These are phyloP conservation scores for Hipposideros larvatus DNA, from an alignment of 2,797 vertebrate genomes.

Conservation along the genomic window DNA sequence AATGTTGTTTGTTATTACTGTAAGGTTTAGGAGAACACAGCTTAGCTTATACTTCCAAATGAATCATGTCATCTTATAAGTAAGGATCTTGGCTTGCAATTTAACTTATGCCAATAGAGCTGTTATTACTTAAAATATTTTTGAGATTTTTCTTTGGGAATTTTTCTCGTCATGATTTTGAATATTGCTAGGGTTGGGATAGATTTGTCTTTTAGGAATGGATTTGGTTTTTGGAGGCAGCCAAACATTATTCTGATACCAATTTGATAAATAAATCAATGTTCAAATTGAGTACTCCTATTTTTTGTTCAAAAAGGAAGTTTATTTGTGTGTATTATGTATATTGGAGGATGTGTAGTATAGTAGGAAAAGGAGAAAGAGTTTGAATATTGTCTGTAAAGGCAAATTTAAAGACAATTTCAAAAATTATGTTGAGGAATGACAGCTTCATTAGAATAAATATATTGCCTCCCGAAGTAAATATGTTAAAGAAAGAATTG, in stretches of 20 bases:
- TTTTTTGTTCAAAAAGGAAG: conserved; percentile 30
- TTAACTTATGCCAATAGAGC: neutral
- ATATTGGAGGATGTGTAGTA: neutral
- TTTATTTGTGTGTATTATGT: neutral
- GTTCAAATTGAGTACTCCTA: neutral
- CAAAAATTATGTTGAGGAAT: neutral
- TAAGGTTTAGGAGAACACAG: neutral
- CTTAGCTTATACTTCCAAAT: conserved; percentile 16
- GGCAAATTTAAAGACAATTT: neutral
- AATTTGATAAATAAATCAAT: neutral
- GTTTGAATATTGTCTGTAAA: neutral
- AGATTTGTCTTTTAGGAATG: conserved; percentile 8
- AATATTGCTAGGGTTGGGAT: neutral
- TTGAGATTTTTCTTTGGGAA: neutral
- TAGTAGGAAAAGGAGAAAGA: neutral
- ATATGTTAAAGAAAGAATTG: neutral
- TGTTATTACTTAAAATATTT: conserved; percentile 11
- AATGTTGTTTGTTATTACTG: neutral
- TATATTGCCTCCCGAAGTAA: neutral
- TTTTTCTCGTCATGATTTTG: conserved; percentile 6
- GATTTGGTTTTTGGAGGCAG: conserved; percentile 17
- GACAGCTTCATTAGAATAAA: neutral
- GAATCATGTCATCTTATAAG: neutral
- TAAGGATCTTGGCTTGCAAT: neutral
- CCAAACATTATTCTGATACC: neutral